These are phyloP conservation scores for Plumapathes pennacea DNA, from an alignment of 92 coral and sea anemone genomes.

Conservation along the genomic window DNA sequence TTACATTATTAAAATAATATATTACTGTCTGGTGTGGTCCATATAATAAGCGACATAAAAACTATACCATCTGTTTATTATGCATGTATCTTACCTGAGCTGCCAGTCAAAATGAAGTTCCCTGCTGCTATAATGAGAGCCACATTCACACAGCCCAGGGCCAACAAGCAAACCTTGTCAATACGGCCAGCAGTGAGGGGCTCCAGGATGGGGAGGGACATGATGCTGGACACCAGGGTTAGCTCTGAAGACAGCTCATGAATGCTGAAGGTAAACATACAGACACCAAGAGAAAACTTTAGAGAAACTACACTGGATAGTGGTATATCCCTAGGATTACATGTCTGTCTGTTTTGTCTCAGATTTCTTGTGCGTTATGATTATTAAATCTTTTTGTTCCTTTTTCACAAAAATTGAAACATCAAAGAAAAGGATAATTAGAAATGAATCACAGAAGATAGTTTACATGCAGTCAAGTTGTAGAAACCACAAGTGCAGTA, in stretches of 20 bases:
- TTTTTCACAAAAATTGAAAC: too few relatives aligned
- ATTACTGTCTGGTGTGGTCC: too few relatives aligned
- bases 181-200: slow-evolving; percentile 78
- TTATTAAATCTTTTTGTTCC: too few relatives aligned
- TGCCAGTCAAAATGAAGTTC: slow-evolving; percentile 47
- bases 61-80: not conserved
- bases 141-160: slow-evolving; percentile 74
- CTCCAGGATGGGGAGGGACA: slow-evolving; percentile 89
- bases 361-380: too few relatives aligned
- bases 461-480: too few relatives aligned
- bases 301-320: not conserved
- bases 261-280: slow-evolving; percentile 34
- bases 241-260: slow-evolving; percentile 89
- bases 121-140: slow-evolving; percentile 92
- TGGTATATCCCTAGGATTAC: not conserved
- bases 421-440: too few relatives aligned
- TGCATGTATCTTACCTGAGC: slow-evolving; percentile 33
- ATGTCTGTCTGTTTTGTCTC: too few relatives aligned
- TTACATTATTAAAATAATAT: not conserved
- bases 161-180: slow-evolving; percentile 78
- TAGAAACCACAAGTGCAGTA: too few relatives aligned
- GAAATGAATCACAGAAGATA: too few relatives aligned
- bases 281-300: not conserved
- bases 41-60: too few relatives aligned
- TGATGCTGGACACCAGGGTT: slow-evolving; percentile 64